Evolutionary conservation across 2,888 invertebrate species (phyloP), one percentile per base, ranked within the genome.

Genomic region (Sinotaia quadrata): DNA sequence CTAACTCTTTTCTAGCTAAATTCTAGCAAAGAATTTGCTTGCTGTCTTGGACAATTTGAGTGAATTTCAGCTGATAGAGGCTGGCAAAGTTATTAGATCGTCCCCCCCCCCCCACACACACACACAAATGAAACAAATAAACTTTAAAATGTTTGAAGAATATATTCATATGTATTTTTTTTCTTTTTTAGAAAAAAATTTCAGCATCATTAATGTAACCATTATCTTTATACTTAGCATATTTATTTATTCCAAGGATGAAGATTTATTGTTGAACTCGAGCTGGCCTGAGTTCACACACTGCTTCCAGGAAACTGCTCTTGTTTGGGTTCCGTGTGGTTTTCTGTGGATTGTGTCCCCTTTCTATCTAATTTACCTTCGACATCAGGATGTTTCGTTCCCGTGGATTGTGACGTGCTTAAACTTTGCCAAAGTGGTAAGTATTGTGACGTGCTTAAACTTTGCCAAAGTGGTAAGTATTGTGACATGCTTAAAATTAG

Each of bases 301-400:
- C 85, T 98, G 98, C 89, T 97, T 98, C 88, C 94, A 97, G 89
- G 93, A 94, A 87, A 96, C 97, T 0, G 92, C 94, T 1, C 89
- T 98, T 31, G 91, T 95, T 61, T 98, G 97, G 97, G 89, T 92
- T 44, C 97, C 98, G 0, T 95, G 95, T 87, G 90, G 91, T 63
- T 95, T 94, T 87, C 89, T 96, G n/a, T 96, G 95, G 94, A 78
- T 92, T 1, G 92, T 94, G 79, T 90, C 93, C 5, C 89, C 92
- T 37, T 89, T 95, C 68, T 87, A 87, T 71, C 58, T 83, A 7
- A 59, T 69, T 34, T 79, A 76, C 66, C 72, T 76, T 24, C 68
- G 37, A 52, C 21, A n/a, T 18, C 65, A 47, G 21, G 24, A 47
- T 21, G 18, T 47, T 1, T 24, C 24, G 8, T 47, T 47, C 24